Conservation (phyloP, 2,888 invertebrate genomes). For the Spodoptera picta region DNA sequence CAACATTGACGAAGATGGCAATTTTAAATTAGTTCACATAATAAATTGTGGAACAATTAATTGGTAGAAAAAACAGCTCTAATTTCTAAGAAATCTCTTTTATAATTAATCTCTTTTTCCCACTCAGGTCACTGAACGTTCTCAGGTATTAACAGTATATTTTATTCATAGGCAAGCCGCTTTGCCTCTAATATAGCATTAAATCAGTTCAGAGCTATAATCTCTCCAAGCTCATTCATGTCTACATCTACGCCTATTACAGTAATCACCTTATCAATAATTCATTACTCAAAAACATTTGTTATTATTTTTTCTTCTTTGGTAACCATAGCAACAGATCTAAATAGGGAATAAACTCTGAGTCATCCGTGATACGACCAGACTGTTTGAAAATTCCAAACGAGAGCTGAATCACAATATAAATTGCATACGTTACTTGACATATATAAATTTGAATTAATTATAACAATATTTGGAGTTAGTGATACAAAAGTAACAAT, state of each 20-base stretch:
- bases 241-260: constrained; percentile 25
- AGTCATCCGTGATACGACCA: constrained; percentile 10
- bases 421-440: constrained; percentile 2
- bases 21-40: too few species aligned
- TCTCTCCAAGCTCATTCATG: constrained; percentile 40
- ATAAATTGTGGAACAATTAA: not conserved
- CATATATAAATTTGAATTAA: too few species aligned
- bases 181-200: constrained; percentile 42
- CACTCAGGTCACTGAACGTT: constrained; percentile 51
- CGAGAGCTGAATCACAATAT: constrained; percentile 13
- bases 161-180: constrained; percentile 31
- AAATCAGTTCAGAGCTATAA: constrained; percentile 45
- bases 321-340: constrained; percentile 25
- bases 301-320: constrained; percentile 44
- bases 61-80: not conserved
- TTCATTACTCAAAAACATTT: constrained; percentile 46
- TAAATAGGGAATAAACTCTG: constrained; percentile 8
- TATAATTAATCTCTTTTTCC: constrained; percentile 5
- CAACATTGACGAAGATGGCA: too few species aligned
- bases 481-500: too few species aligned
- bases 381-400: not conserved
- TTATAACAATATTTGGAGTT: too few species aligned
- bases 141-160: constrained; percentile 26
- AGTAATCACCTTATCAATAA: constrained; percentile 39
- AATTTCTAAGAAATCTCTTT: constrained; percentile 3